Base-by-base conservation (phyloP, 2,888 invertebrate species). In the Zootermopsis nevadensis region DNA sequence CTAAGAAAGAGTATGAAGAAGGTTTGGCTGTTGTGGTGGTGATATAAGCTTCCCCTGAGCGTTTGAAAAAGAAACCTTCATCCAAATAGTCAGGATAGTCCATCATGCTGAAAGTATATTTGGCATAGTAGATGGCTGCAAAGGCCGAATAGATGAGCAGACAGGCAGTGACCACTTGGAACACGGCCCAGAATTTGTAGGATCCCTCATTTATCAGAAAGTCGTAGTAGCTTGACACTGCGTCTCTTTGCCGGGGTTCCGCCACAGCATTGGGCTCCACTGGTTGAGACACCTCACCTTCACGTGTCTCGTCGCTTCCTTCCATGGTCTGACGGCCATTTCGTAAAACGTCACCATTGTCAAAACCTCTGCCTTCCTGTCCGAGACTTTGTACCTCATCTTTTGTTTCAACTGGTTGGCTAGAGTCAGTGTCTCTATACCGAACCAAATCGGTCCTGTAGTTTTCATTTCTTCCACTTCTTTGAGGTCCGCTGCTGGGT, bases 151-250 rank as follows among this genome's bases (percentile, higher is more conserved):
- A 96, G 86, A 96, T 93, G 48, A 96, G 92, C 69, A 96, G 90
- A 8, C 93, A 92, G 0, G 96, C 96, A 12, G 96, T 96, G 88
- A 94, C 94, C 77, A 95, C 96, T 92, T 96, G 96, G 89, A 96
- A 96, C 15, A 92, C 95, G 55, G 96, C 95, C 96, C 96, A 96
- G 89, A 96, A 96, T 88, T 96, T 96, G 90, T 96, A 96, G 30
- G 96, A 96, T 2, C 96, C 96, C 88, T 96, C 96, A 87, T 95
- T 96, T 87, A 96, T 96, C 86, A 96, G 92, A 90, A 96, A 96
- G 89, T 96, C 96, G 88, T 96, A 96, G 89, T 96, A 96, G 0
- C 85, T 85, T 19, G 79, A 77, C 31, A 83, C 80, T 2, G 85
- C 82, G 48, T 85, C 84, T 31, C 30, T 33, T 38, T n/a, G n/a